Base-by-base conservation (phyloP, 64 coral and sea anemone genomes). In the Pocillopora verrucosa region DNA sequence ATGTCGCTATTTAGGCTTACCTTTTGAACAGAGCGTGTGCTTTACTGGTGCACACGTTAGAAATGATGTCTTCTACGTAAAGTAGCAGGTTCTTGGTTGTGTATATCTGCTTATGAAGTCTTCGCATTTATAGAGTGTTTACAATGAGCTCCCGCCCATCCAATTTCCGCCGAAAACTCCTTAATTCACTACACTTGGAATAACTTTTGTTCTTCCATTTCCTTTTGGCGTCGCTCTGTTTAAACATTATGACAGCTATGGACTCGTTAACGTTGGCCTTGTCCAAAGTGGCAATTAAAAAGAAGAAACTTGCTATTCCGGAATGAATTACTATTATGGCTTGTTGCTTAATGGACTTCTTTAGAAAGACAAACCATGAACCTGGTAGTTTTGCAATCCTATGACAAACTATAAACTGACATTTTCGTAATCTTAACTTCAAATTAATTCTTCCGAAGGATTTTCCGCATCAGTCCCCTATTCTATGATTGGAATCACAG, bases 81-180 rank as follows among this genome's bases (percentile, higher is more conserved):
- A 51, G 41, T 51, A 51, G 41, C 0, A 51, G 41, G 41, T 51
- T 85, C 10, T 85, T 11, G 10, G 19, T 11, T 57, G 10, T 56
- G 45, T 20, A 58, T 57, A 72, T 10, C 37, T 65, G 82, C 24
- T 65, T 72, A 10, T 72, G 24, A 38, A 58, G 37, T 41, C 65
- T 72, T 72, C 65, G 57, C 70, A 81, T 81, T 67, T 84, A 72
- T 57, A 72, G 11, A 24, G 20, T 22, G 13, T 22, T n/a, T 36
- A 51, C 63, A 72, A 85, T 85, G 20, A 51, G 5, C 17, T 65
- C 72, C 82, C 82, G 14, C 82, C 82, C 80, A 65, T 85, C 72
- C 82, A 85, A 85, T 85, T 85, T 85, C 82, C 82, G 82, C 82
- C 17, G 82, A 37, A 58, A 85, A 85, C 82, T 65, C 41, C 3